Percentiles rank a stretch among this genome's conserved stretches.
Evolutionary conservation across 2,888 invertebrate species (phyloP).

Genomic region (Yponomeuta plumbellus): DNA sequence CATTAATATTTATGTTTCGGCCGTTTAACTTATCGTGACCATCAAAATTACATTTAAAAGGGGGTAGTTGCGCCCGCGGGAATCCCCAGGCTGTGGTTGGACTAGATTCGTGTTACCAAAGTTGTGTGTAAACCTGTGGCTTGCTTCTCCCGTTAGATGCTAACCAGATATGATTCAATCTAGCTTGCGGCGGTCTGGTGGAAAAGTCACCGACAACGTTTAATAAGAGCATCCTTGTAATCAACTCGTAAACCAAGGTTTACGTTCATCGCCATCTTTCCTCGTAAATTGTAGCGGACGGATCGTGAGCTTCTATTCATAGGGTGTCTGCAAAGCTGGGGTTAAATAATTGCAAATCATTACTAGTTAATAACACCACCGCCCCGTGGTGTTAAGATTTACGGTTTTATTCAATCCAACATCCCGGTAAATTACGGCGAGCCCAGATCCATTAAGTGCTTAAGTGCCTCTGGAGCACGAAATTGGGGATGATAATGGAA

Average conservation of each 20-base stretch:
- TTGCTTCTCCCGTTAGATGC: neutral
- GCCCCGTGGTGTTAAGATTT: slow-evolving; percentile 65
- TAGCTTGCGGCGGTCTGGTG: neutral
- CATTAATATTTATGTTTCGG: neutral
- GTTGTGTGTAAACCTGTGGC: neutral
- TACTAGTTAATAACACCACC: slow-evolving; percentile 59
- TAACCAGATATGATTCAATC: neutral
- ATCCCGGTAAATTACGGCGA: slow-evolving; percentile 68
- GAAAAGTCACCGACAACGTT: neutral
- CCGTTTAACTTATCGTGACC: neutral
- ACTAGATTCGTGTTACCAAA: neutral
- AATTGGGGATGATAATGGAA: slow-evolving; percentile 74
- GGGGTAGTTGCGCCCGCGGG: neutral
- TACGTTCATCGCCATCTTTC: neutral
- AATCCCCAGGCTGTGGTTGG: neutral
- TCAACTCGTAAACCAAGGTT: neutral
- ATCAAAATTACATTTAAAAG: slow-evolving; percentile 1
- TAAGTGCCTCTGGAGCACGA: slow-evolving; percentile 73
- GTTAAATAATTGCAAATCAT: slow-evolving; percentile 54
- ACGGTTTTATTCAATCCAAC: slow-evolving; percentile 73
- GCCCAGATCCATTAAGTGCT: slow-evolving; percentile 74
- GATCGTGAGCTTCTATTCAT: neutral
- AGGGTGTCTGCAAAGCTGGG: neutral
- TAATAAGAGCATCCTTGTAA: neutral
- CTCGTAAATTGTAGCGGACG: neutral